Conservation (phyloP, 2,888 invertebrate genomes). For the Hydrotaea cyrtoneurina region DNA sequence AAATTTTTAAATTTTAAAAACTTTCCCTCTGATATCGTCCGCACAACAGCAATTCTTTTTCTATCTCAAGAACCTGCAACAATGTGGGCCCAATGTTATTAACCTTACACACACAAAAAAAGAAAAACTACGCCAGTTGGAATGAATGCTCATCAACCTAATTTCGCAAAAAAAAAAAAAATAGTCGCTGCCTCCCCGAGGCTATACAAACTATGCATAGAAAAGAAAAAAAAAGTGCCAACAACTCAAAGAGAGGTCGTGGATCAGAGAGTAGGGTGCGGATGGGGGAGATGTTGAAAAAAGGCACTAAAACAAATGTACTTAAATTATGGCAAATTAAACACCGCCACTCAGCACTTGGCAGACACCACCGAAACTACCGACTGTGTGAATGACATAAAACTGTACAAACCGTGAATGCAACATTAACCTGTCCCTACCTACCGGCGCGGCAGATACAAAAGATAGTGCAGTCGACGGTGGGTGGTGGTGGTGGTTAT, state of each 20-base stretch:
- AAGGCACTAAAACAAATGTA: slow-evolving; percentile 39
- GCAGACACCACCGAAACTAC: neutral
- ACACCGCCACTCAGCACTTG: slow-evolving; percentile 16
- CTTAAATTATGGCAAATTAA: slow-evolving; percentile 55
- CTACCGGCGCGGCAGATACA: neutral
- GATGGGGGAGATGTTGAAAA: no score
- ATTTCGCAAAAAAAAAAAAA: slow-evolving; percentile 8
- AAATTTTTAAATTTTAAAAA: no score
- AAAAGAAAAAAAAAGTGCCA: slow-evolving; percentile 6
- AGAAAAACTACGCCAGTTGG: slow-evolving; percentile 12
- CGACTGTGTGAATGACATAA: neutral
- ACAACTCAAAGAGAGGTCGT: neutral
- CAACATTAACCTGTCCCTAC: neutral
- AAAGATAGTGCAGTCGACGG: neutral
- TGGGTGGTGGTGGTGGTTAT: neutral
- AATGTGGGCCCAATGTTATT: slow-evolving; percentile 47
- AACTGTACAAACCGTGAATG: neutral
- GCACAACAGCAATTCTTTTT: neutral
- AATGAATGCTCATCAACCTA: slow-evolving; percentile 55
- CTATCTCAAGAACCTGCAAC: neutral
- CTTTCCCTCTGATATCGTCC: no score
- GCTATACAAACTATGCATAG: neutral
- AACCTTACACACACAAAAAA: no score
- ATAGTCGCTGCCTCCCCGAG: neutral
- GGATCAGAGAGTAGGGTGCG: no score